Conservation (phyloP, 2,797 vertebrate species). For the Salarias fasciatus region DNA sequence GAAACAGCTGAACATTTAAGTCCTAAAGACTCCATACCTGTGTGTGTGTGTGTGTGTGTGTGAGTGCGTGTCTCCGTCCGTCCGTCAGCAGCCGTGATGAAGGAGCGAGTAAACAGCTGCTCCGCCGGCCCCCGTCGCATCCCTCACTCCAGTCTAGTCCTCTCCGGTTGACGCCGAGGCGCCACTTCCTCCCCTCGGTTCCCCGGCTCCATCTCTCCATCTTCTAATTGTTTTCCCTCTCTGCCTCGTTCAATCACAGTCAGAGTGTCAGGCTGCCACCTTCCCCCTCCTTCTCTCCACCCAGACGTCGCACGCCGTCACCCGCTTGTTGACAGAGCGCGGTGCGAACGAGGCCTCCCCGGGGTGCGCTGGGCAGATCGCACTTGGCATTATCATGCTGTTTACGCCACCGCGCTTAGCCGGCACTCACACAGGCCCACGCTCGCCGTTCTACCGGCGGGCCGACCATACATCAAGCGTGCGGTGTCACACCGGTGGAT, state of each 20-base stretch:
- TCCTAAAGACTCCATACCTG: background rate
- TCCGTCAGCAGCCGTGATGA: slow-evolving; percentile 3
- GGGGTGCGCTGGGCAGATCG: slow-evolving; percentile 27
- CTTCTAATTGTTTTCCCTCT: slow-evolving; percentile 44
- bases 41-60: slow-evolving; percentile 2
- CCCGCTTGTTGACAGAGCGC: slow-evolving; percentile 6
- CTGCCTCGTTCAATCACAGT: slow-evolving; percentile 29
- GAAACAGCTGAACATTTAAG: no score
- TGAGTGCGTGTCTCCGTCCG: background rate
- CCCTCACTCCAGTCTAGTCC: slow-evolving; percentile 36
- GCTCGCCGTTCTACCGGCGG: no score
- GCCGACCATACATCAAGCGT: no score
- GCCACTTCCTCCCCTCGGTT: slow-evolving; percentile 11
- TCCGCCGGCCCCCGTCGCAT: slow-evolving; percentile 32
- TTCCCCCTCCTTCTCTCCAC: slow-evolving; percentile 9
- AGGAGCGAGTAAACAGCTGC: slow-evolving; percentile 23
- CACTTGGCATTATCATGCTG: slow-evolving; percentile 38
- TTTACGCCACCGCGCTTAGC: slow-evolving; percentile 15
- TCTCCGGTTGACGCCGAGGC: slow-evolving; percentile 21
- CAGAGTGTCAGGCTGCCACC: slow-evolving; percentile 8
- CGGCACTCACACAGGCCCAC: background rate
- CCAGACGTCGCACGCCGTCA: slow-evolving; percentile 23
- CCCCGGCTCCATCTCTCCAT: slow-evolving; percentile 15
- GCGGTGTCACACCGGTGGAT: no score
- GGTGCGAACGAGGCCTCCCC: slow-evolving; percentile 25